Base-by-base conservation (phyloP, 2,797 vertebrate species). In the Eospalax fontanierii region DNA sequence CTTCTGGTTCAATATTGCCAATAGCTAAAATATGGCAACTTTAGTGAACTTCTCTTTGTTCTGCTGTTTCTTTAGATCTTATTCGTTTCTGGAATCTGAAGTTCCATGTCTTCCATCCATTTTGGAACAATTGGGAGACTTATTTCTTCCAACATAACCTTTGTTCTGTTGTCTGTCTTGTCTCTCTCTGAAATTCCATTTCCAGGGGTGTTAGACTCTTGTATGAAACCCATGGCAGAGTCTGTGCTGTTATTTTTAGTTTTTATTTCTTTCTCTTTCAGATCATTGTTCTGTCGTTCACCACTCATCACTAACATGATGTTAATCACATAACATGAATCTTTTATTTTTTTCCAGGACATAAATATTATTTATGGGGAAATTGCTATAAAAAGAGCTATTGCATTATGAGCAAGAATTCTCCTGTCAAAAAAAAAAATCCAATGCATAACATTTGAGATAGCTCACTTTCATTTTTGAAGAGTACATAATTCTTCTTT, bases 41-140 rank as follows among this genome's bases (percentile, higher is more conserved):
- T 70, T 81, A 0, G 3, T 70, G 59, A 11, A n/a, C 0, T 65
- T 30, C 63, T 66, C 38, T 57, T 71, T 50, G 33, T 28, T 8
- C 6, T 61, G 22, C 4, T 87, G 79, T 85, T n/a, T 35, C 33
- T 66, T 61, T 38, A 73, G 40, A 6, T 59, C 93, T 80, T 16
- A 22, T 35, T 33, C 76, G 12, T 15, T 85, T 80, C 46, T 85
- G 40, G 65, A 73, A 30, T 65, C 43, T 83, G 15, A 21, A 66
- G n/a, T 75, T 84, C 26, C 63, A 46, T 71, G 8, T 80, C 87
- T 87, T 86, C 92, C 21, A 85, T 6, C 14, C 66, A 40, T 88
- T 78, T 78, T 26, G 54, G 54, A 59, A 79, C 71, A 75, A 40
- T 4, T 73, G 11, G 10, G n/a, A 14, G 10, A 19, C 11, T 89